Percentiles rank a stretch among this genome's conserved stretches.
These are phyloP conservation scores for Montipora sp. DNA, from an alignment of 64 coral and sea anemone species.

Conservation along the genomic window DNA sequence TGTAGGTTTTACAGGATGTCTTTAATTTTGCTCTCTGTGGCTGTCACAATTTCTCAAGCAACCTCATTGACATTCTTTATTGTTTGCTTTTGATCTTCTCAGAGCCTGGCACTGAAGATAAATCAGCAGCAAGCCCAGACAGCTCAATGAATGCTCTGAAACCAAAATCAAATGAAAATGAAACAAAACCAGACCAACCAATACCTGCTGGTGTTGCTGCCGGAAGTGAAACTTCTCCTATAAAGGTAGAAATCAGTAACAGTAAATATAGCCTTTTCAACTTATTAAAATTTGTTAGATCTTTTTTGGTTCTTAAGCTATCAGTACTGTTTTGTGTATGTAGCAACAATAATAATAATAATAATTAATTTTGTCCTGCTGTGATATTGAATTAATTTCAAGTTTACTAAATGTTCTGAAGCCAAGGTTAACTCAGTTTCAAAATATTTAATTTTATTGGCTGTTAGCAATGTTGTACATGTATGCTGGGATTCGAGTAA, in stretches of 20 bases:
- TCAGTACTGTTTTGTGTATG: too few relatives aligned
- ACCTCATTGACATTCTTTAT: neutral
- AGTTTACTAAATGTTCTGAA: neutral
- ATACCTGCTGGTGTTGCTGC: slow-evolving; percentile 10
- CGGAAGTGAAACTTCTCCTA: slow-evolving; percentile 2
- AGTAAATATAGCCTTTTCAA: too few relatives aligned
- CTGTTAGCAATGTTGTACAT: too few relatives aligned
- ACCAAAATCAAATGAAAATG: neutral
- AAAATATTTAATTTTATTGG: neutral
- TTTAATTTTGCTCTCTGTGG: too few relatives aligned
- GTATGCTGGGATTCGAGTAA: too few relatives aligned
- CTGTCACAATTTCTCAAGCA: too few relatives aligned
- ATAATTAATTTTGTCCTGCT: too few relatives aligned
- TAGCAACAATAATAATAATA: too few relatives aligned
- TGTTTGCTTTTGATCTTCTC: neutral
- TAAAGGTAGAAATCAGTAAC: neutral
- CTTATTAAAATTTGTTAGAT: too few relatives aligned
- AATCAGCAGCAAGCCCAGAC: neutral
- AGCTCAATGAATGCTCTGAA: neutral
- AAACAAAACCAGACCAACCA: neutral
- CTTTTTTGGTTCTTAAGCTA: too few relatives aligned
- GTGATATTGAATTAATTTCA: neutral
- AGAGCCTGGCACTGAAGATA: neutral
- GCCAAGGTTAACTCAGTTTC: neutral
- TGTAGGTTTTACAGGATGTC: too few relatives aligned